Evolutionary conservation across 2,888 invertebrate genomes (phyloP).

Genomic region (Choristoneura rosaceana): DNA sequence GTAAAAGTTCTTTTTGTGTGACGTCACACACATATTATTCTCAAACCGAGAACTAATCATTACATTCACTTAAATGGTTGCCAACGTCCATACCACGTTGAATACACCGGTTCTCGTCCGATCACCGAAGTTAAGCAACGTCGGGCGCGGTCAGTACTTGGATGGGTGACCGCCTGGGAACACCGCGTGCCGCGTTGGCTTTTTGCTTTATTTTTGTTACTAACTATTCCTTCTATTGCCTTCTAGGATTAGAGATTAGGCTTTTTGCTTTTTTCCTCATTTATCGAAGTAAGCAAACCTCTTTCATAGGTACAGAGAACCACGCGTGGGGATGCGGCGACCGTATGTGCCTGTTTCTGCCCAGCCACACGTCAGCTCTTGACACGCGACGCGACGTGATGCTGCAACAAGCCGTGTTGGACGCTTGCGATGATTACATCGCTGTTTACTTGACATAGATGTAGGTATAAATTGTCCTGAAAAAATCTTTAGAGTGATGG

Average conservation of each 20-base stretch:
- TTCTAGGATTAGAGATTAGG: too few relatives aligned
- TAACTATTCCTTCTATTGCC: too few relatives aligned
- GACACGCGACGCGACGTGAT: slow-evolving; percentile 48
- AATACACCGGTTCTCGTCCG: slow-evolving; percentile 79
- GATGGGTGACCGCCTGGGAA: slow-evolving; percentile 68
- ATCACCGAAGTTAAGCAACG: slow-evolving; percentile 79
- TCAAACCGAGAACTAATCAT: too few relatives aligned
- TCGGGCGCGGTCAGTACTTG: slow-evolving; percentile 77
- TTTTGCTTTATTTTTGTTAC: too few relatives aligned
- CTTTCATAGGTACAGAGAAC: slow-evolving; percentile 64
- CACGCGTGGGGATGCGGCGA: slow-evolving; percentile 70
- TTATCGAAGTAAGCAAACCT: too few relatives aligned
- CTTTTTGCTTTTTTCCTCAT: slow-evolving; percentile 39
- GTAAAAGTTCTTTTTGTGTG: too few relatives aligned
- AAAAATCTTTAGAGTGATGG: too few relatives aligned
- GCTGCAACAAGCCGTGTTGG: slow-evolving; percentile 65
- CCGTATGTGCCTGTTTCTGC: slow-evolving; percentile 74
- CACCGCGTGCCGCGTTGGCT: slow-evolving; percentile 60
- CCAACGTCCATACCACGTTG: slow-evolving; percentile 44
- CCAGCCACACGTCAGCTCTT: slow-evolving; percentile 64
- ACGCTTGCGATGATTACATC: slow-evolving; percentile 78
- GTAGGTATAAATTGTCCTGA: too few relatives aligned
- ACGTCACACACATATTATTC: too few relatives aligned
- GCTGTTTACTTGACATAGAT: slow-evolving; percentile 70
- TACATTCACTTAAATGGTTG: background rate